A percentile compares a stretch with the other conserved stretches of the same genome.
These are phyloP conservation scores for Temnothorax rugatulus DNA, from an alignment of 2,888 invertebrate genomes.

Conservation along the genomic window DNA sequence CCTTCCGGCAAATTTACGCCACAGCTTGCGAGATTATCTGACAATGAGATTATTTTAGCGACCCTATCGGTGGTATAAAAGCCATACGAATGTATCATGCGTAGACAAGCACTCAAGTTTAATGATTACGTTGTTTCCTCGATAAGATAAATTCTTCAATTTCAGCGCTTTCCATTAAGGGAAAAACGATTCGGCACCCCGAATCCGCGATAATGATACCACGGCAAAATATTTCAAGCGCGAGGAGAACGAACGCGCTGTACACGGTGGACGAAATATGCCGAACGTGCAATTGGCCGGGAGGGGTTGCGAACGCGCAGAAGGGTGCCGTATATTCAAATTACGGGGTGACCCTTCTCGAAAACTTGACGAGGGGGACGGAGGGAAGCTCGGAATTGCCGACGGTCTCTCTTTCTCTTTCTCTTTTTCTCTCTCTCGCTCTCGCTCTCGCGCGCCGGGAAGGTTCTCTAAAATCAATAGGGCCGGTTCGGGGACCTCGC, in stretches of 20 bases:
- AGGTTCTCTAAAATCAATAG: constrained; percentile 75
- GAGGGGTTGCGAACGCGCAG: constrained; percentile 36
- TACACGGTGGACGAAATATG: constrained; percentile 59
- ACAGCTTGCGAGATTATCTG: neutral
- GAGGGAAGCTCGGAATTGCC: constrained; percentile 59
- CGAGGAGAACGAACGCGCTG: constrained; percentile 23
- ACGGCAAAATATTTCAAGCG: constrained; percentile 23
- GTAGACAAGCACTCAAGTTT: too few species aligned
- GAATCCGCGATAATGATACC: neutral
- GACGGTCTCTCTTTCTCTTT: neutral
- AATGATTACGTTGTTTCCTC: neutral
- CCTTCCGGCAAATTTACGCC: neutral
- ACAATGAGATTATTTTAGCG: neutral
- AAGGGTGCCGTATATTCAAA: constrained; percentile 73
- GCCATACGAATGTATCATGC: neutral
- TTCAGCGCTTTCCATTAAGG: neutral
- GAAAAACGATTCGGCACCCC: neutral
- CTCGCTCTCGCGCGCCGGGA: constrained; percentile 42
- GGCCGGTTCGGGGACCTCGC: constrained; percentile 53
- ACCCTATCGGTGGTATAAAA: neutral
- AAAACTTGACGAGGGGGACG: constrained; percentile 69
- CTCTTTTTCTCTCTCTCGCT: neutral
- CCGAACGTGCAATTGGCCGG: constrained; percentile 62
- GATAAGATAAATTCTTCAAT: neutral
- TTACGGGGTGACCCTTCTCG: constrained; percentile 72